Base-by-base conservation (phyloP, 2,113 vertebrate genomes). In the Syngnathoides biaculeatus region DNA sequence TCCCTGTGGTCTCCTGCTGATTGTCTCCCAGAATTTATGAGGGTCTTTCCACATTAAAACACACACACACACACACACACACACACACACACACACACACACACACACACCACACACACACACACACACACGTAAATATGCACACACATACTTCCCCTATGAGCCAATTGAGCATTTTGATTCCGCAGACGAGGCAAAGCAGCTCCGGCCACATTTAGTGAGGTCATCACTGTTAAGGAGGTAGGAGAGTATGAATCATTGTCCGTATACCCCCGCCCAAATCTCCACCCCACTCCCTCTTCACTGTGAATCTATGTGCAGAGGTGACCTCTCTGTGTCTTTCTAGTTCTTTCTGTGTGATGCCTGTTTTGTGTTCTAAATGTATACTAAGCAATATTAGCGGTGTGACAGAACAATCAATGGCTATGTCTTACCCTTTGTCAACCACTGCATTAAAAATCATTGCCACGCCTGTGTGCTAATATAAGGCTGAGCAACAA, bases 351-450 rank as follows among this genome's bases (percentile, higher is more conserved):
- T 65, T 78, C n/a, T 69, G 67, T 85, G 27, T 69, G 72, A 50
- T 80, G 79, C 74, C 75, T 81, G 80, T 86, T 83, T 53, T 87
- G 77, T 84, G 39, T 74, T 84, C 59, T 84, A 61, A 78, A 79
- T 89, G 82, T 85, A 85, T 75, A 74, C 59, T n/a, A 70, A 89
- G 85, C 88, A 89, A 86, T 85, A 87, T 74, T 47, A 72, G 52
- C 1, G n/a, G 52, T 79, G n/a, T 62, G 57, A 77, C 65, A 45
- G 70, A 79, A 78, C 61, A 64, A 65, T 69, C 69, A 66, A 4
- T 63, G 48, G 58, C 65, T 73, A 63, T 72, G 73, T 80, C 30
- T 47, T 52, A 66, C 17, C 50, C 64, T 79, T 76, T 83, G 76
- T 80, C n/a, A 24, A 71, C 61, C 72, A 67, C 40, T 2, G n/a